Base-by-base conservation (phyloP, 2,797 vertebrate genomes). In the Argentina silus region DNA sequence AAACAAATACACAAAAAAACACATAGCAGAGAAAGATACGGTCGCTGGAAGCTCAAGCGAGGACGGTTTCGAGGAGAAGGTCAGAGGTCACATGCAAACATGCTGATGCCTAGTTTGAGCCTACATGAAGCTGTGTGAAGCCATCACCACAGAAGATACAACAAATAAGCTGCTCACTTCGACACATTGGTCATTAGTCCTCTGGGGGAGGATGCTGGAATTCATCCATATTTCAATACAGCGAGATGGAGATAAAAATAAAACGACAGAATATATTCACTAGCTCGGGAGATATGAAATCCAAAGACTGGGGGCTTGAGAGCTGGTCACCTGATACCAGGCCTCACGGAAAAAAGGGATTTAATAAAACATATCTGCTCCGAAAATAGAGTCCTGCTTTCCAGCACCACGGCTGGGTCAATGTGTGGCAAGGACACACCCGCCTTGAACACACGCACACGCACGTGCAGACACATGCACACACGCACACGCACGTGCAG, bases 291-390 rank as follows among this genome's bases (percentile, higher is more conserved):
- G 17, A 3, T 14, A 76, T 27, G 23, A 71, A 78, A 78, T 77
- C 53, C 50, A 73, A 60, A 78, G 76, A 85, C 65, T n/a, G 45
- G 3, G 50, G 48, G 82, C 78, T 60, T 62, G 62, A 56, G 66
- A 82, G 70, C 47, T 60, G 2, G 36, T 81, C 76, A 83, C 74
- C 81, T 77, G 68, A 81, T 78, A 69, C 68, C 43, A 73, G 53
- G 72, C 67, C 23, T 59, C 21, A 19, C 72, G n/a, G 44, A 78
- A 27, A 82, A 78, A 77, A 70, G 5, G 3, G 17, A 61, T 78
- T 84, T 72, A 81, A 85, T 81, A 85, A 86, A 85, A 82, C 64
- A 85, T 76, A 74, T 36, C 70, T 69, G 70, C 27, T 73, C 82
- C 75, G 78, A 74, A 82, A 80, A 87, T 84, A 87, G 76, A 55